phyloP scores from a whole-genome alignment of 2,888 invertebrate species.

The Oscheius sp. region DNA sequence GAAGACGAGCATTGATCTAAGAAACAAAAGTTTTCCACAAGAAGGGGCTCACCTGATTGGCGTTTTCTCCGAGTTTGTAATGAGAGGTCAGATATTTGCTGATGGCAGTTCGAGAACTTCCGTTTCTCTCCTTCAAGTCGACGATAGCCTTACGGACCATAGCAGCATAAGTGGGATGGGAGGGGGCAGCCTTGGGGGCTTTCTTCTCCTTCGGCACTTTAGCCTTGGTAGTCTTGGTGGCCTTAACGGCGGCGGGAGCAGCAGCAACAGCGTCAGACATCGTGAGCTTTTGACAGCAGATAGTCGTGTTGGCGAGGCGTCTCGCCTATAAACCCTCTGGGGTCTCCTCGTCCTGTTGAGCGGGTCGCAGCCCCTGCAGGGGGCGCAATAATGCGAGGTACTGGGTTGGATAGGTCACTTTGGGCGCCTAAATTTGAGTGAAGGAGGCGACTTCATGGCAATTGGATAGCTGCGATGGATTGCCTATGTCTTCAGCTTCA shows the following conservation, averaged over 20 bases:
- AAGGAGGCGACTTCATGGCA: too few species aligned
- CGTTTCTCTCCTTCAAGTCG: constrained; percentile 71
- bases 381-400: constrained; percentile 1
- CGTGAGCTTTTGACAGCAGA: not conserved
- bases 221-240: constrained; percentile 26
- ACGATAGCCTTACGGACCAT: constrained; percentile 72
- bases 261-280: constrained; percentile 24
- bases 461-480: not conserved
- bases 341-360: constrained; percentile 6
- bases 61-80: constrained; percentile 71
- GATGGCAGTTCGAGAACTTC: constrained; percentile 72
- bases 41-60: constrained; percentile 27
- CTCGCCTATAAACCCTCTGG: constrained; percentile 9
- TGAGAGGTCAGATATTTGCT: constrained; percentile 71
- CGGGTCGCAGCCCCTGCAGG: not conserved
- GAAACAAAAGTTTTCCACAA: constrained; percentile 10
- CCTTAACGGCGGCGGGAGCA: constrained; percentile 24
- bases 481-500: constrained; percentile 1
- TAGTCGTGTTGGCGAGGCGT: not conserved
- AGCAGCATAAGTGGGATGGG: constrained; percentile 70
- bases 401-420: constrained; percentile 8
- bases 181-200: constrained; percentile 33
- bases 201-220: constrained; percentile 20
- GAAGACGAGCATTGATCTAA: constrained; percentile 71
- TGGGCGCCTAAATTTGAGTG: not conserved